Evolutionary conservation across 2,113 vertebrate genomes (phyloP), one percentile per base, ranked within the genome.

Genomic region (Anarrhichthys ocellatus): DNA sequence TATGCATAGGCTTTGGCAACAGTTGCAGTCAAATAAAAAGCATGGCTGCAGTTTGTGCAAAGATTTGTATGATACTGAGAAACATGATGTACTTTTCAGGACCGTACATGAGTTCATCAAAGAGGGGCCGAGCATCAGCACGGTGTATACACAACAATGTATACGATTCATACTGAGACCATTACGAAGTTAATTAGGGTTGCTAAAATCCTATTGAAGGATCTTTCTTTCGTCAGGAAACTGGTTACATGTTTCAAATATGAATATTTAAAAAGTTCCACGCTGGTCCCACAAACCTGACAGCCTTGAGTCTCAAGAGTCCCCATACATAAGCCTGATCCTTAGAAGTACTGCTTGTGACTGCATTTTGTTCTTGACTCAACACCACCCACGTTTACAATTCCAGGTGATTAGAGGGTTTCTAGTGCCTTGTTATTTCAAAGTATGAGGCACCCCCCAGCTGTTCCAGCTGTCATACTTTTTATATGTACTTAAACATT

Each of bases 381-480:
- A 65, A 44, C 74, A 77, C 75, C 72, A 78, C 63, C 71, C 74
- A 73, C 54, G 20, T 85, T 85, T 84, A 69, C 82, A 89, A 89
- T 78, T 74, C 69, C 74, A 73, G 74, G 76, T 93, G 93, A 92
- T 94, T 93, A 90, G 78, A 91, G 84, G 76, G 34, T 65, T 83
- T 75, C 64, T 18, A 27, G 56, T 54, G 62, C 87, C 82, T 89
- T 91, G 83, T 91, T 74, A 88, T 88, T 89, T 89, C 65, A 73
- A 86, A 87, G 79, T 64, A 64, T 3, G 85, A 73, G 70, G 56
- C 84, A 83, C 48, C 71, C 27, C 32, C 17, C 27, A 20, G 76
- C 80, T 77, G 83, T 79, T 89, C 80, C 93, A 93, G 90, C 85
- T 93, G 90, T 89, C 82, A 66, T 50, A 40, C 65, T 27, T 76